phyloP scores from a whole-genome alignment of 2,888 invertebrate genomes.

The Parnassius smintheus region DNA sequence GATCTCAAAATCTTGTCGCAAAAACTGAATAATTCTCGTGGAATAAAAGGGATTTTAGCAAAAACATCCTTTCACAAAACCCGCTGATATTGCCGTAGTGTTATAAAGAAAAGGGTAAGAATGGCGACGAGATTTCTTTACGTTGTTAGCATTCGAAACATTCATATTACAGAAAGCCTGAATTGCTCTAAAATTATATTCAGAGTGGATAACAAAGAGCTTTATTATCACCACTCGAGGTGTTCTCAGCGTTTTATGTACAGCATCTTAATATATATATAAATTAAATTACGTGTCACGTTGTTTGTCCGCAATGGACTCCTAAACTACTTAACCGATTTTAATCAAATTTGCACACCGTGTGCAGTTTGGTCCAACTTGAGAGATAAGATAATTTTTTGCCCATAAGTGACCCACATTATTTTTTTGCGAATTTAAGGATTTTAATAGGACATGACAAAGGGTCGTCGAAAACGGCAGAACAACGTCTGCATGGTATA shows the following conservation, averaged over 20 bases:
- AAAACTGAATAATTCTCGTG: not conserved
- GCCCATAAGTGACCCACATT: too few species aligned
- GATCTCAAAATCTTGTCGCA: not conserved
- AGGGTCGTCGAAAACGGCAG: too few species aligned
- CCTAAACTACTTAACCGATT: too few species aligned
- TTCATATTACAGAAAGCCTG: not conserved
- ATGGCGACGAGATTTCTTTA: conserved; percentile 2
- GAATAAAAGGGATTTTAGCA: not conserved
- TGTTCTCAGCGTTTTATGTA: not conserved
- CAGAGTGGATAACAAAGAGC: not conserved
- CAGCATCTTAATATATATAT: not conserved
- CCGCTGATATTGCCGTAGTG: not conserved
- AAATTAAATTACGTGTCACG: too few species aligned
- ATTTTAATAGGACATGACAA: too few species aligned
- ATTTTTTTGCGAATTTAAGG: too few species aligned
- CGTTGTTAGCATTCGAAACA: not conserved
- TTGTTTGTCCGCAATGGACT: too few species aligned
- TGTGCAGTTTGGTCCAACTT: too few species aligned
- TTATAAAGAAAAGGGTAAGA: not conserved
- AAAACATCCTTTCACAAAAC: not conserved
- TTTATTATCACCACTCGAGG: not conserved
- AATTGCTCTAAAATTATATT: not conserved
- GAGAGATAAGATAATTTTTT: too few species aligned
- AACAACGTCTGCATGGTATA: too few species aligned
- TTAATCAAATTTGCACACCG: too few species aligned